Percentiles rank a stretch among this genome's conserved stretches.
These are phyloP conservation scores for Valencia hispanica DNA, from an alignment of 2,797 vertebrate species.

Conservation along the genomic window DNA sequence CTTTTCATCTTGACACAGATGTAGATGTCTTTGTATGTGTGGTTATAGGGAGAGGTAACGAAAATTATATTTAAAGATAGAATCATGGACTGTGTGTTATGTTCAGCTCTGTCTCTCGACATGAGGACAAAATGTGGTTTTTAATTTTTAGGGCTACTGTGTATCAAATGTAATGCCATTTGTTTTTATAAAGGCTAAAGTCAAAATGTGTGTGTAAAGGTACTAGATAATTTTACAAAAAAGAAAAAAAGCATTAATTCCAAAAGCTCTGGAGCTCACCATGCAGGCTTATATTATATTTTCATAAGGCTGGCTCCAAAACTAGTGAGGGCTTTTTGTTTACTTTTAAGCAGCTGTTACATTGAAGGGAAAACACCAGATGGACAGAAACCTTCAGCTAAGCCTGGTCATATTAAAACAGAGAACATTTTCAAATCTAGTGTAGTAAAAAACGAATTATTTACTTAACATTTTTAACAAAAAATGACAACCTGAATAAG, in stretches of 20 bases:
- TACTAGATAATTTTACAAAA: no score
- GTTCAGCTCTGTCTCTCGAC: slow-evolving; percentile 14
- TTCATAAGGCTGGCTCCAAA: neutral
- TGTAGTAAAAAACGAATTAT: no score
- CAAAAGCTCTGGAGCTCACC: no score
- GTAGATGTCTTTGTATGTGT: slow-evolving; percentile 25
- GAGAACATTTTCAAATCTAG: neutral
- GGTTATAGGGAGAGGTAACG: neutral
- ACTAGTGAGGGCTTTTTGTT: neutral
- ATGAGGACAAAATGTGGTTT: neutral
- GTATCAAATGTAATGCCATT: neutral
- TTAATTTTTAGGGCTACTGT: neutral
- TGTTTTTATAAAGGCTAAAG: neutral
- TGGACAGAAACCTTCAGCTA: neutral
- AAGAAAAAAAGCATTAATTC: no score
- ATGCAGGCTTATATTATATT: no score
- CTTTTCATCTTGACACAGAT: slow-evolving; percentile 48
- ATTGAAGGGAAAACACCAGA: neutral
- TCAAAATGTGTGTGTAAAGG: neutral
- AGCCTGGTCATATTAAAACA: neutral
- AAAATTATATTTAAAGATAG: slow-evolving; percentile 16
- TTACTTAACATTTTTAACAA: no score
- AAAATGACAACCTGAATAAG: no score
- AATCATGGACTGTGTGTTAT: slow-evolving; percentile 23
- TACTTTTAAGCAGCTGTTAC: neutral